A percentile compares a stretch with the other conserved stretches of the same genome.
These are phyloP conservation scores for Drymodes brunneopygia DNA, from an alignment of 2,113 vertebrate genomes.

Conservation along the genomic window DNA sequence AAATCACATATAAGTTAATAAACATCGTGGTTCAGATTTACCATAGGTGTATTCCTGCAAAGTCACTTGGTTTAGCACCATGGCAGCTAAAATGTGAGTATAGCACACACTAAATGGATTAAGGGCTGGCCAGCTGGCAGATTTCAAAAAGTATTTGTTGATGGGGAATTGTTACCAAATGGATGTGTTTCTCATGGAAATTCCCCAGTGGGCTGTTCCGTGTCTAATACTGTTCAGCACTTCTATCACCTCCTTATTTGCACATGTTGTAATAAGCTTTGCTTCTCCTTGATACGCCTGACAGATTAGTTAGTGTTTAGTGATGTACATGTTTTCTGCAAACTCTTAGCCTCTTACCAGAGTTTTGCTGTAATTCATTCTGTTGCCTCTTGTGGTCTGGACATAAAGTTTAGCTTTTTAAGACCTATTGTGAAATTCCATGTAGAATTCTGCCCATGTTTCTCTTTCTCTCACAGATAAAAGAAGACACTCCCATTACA, in stretches of 20 bases:
- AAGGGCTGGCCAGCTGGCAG: neutral
- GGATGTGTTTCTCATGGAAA: neutral
- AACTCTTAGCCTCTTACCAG: neutral
- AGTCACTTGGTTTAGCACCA: neutral
- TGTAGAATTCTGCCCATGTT: neutral
- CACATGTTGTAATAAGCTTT: neutral
- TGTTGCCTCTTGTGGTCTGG: neutral
- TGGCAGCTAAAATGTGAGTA: neutral
- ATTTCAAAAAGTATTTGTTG: neutral
- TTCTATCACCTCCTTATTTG: neutral
- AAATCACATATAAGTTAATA: neutral
- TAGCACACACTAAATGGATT: neutral
- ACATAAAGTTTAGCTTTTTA: neutral
- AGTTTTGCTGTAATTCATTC: neutral
- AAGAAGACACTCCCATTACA: neutral
- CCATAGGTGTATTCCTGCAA: neutral
- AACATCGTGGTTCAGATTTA: neutral
- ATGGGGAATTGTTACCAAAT: neutral
- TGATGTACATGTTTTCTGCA: neutral
- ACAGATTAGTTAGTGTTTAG: neutral
- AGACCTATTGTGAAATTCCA: neutral
- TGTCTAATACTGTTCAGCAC: neutral
- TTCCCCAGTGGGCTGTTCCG: neutral
- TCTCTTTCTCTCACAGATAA: neutral
- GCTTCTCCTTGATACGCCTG: neutral